Conservation (phyloP, 1,140 invertebrate genomes). For the Sitophilus oryzae region DNA sequence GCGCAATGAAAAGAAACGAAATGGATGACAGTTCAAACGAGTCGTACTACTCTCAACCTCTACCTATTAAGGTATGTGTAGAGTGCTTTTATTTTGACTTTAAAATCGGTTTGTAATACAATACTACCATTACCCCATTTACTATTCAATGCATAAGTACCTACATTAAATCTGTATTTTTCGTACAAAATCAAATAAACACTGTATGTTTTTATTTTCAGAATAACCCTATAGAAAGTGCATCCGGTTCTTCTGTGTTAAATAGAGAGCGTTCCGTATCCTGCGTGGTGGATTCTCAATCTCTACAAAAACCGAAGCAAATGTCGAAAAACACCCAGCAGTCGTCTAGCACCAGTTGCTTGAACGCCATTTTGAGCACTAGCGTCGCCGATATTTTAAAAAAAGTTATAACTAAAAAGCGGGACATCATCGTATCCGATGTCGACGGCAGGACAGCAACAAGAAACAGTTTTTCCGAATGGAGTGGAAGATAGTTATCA, state of each 20-base stretch:
- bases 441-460: slow-evolving; percentile 22
- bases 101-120: too few relatives aligned
- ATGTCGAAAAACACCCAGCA: slow-evolving; percentile 29
- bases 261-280: slow-evolving; percentile 31
- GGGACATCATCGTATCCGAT: slow-evolving; percentile 33
- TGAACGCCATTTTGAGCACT: slow-evolving; percentile 39
- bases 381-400: slow-evolving; percentile 42
- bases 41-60: slow-evolving; percentile 35
- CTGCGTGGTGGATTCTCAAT: slow-evolving; percentile 30
- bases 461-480: slow-evolving; percentile 36
- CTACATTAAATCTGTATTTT: too few relatives aligned
- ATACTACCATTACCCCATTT: too few relatives aligned
- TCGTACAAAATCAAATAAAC: slow-evolving; percentile 1
- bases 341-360: slow-evolving; percentile 40
- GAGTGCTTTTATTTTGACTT: too few relatives aligned
- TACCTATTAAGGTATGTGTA: slow-evolving; percentile 3
- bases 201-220: background rate
- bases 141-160: too few relatives aligned
- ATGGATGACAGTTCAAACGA: slow-evolving; percentile 34
- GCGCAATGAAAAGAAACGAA: slow-evolving; percentile 32
- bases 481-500: slow-evolving; percentile 21
- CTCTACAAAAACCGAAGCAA: slow-evolving; percentile 31
- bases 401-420: slow-evolving; percentile 38
- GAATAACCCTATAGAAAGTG: slow-evolving; percentile 3
- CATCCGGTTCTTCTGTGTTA: background rate